Evolutionary conservation across 2,888 invertebrate genomes (phyloP).

Genomic region (Netelia melanura): DNA sequence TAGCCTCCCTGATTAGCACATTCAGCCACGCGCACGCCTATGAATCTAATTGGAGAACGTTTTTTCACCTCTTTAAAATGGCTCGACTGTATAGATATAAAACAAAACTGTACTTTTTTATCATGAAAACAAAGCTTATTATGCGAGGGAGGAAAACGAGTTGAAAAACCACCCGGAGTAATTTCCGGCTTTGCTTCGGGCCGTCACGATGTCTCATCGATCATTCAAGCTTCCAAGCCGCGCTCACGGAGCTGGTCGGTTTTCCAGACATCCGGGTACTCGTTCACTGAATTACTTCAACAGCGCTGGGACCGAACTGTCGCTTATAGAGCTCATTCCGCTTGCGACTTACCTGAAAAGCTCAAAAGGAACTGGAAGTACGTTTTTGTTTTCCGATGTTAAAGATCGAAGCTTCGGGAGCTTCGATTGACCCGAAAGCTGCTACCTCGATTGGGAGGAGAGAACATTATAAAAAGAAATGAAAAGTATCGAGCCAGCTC

Average conservation of each 20-base stretch:
- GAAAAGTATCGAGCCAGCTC: no score
- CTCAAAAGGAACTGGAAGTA: neutral
- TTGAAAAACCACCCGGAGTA: constrained; percentile 55
- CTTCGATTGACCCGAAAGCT: no score
- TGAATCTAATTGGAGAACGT: no score
- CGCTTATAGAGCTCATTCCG: neutral
- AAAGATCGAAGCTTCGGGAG: constrained; percentile 6
- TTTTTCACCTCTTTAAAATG: no score
- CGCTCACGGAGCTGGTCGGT: neutral
- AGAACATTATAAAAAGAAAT: no score
- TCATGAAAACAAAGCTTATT: neutral
- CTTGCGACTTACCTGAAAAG: neutral
- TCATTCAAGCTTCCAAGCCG: constrained; percentile 47
- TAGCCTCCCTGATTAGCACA: no score
- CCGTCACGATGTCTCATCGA: constrained; percentile 59
- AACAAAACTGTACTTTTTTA: no score
- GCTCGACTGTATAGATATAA: no score
- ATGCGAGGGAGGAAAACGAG: constrained; percentile 2
- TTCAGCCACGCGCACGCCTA: no score
- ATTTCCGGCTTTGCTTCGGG: constrained; percentile 62
- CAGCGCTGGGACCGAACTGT: neutral
- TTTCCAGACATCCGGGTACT: neutral
- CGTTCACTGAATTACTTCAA: neutral
- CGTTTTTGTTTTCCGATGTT: neutral
- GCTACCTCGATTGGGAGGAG: no score